A percentile compares a stretch with the other conserved stretches of the same genome.
These are phyloP conservation scores for Galeopsomyia nigrocyanea DNA, from an alignment of 2,888 invertebrate genomes.

Conservation along the genomic window DNA sequence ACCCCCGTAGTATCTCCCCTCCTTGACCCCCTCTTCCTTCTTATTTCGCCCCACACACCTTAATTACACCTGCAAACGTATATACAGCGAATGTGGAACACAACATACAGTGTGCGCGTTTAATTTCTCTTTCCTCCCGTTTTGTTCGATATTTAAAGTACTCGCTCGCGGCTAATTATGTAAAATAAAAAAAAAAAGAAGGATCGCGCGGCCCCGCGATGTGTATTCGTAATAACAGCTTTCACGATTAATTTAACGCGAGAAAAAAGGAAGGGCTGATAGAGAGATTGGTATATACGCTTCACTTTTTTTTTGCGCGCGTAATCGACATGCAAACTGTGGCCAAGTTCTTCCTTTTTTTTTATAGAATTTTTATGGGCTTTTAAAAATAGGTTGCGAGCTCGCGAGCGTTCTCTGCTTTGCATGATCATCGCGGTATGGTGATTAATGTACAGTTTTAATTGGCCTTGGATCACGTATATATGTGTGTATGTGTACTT, in stretches of 20 bases:
- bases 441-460: constrained; percentile 40
- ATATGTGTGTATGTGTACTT: constrained; percentile 9
- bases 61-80: constrained; percentile 54
- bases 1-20: constrained; percentile 45
- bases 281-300: neutral
- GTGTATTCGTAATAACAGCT: constrained; percentile 41
- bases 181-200: constrained; percentile 4
- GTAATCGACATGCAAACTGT: neutral
- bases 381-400: constrained; percentile 13
- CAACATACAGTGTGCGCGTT: neutral
- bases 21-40: too few species aligned
- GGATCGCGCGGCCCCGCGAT: neutral
- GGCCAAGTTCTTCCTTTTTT: too few species aligned
- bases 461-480: constrained; percentile 28
- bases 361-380: constrained; percentile 19
- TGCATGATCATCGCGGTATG: constrained; percentile 5
- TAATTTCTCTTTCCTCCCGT: constrained; percentile 24
- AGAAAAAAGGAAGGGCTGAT: neutral
- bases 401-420: neutral
- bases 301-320: neutral
- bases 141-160: constrained; percentile 34
- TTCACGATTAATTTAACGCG: constrained; percentile 45
- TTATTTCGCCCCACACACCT: constrained; percentile 15
- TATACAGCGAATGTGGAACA: neutral
- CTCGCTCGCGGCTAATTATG: constrained; percentile 33